phyloP scores from a whole-genome alignment of 2,888 invertebrate genomes.

The Chrysopilus asiliformis region DNA sequence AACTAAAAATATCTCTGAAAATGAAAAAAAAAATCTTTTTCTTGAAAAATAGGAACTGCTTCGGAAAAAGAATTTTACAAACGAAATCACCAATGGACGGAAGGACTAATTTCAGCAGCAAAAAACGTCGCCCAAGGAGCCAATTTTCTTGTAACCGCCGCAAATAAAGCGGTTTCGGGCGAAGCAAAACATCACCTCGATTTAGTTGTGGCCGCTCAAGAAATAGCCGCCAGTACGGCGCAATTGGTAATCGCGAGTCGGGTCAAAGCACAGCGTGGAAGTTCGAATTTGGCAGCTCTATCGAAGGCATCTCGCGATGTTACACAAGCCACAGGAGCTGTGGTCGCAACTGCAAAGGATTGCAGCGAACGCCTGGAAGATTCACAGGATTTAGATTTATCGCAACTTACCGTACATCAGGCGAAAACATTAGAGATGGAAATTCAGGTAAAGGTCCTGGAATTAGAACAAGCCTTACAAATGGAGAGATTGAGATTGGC shows the following conservation, averaged over 20 bases:
- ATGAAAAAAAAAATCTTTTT: background rate
- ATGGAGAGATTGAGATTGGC: conserved; percentile 75
- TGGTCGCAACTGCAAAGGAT: conserved; percentile 88
- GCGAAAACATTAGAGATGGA: conserved; percentile 96
- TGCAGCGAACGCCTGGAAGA: conserved; percentile 78
- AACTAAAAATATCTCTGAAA: no score
- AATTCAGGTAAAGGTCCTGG: conserved; percentile 85
- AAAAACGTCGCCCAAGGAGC: conserved; percentile 96
- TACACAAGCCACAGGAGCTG: conserved; percentile 78
- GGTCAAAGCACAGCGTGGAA: conserved; percentile 82
- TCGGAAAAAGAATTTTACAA: conserved; percentile 93
- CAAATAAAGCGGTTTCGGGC: conserved; percentile 79
- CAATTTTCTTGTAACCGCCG: conserved; percentile 78
- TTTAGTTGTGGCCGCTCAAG: conserved; percentile 91
- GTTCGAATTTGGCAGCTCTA: conserved; percentile 64
- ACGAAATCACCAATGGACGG: conserved; percentile 97
- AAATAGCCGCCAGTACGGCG: conserved; percentile 90
- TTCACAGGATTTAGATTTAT: conserved; percentile 80
- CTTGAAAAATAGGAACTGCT: conserved; percentile 47
- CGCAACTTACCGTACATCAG: conserved; percentile 79
- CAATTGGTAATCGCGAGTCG: conserved; percentile 94
- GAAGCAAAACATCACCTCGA: conserved; percentile 60
- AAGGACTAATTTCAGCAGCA: conserved; percentile 94
- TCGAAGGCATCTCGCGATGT: conserved; percentile 79
- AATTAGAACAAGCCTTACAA: conserved; percentile 81